Conservation (phyloP, 64 coral and sea anemone species). For the Acropora tenuis region DNA sequence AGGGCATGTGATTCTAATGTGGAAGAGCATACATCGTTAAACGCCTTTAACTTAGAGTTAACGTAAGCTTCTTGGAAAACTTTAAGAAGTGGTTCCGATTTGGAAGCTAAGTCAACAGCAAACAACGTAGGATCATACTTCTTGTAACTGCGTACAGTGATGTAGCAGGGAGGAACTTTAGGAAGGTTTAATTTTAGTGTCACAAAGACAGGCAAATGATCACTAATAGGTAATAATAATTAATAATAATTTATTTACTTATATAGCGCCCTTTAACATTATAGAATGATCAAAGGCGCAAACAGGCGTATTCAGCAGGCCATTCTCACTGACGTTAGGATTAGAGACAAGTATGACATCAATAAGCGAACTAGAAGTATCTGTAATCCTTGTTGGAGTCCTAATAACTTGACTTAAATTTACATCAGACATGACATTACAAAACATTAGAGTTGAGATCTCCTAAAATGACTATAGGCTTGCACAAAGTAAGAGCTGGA, state of each 20-base stretch:
- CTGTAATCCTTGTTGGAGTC: constrained; percentile 34
- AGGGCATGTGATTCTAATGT: constrained; percentile 37
- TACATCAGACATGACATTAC: too few species aligned
- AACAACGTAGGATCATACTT: constrained; percentile 25
- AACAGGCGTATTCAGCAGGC: too few species aligned
- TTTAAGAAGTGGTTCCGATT: constrained; percentile 31
- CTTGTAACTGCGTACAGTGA: constrained; percentile 33
- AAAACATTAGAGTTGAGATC: too few species aligned
- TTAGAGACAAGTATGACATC: too few species aligned
- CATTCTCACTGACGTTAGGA: too few species aligned
- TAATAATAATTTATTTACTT: too few species aligned
- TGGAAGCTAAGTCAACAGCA: constrained; percentile 29
- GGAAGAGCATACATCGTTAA: constrained; percentile 9
- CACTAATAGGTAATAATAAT: constrained; percentile 48
- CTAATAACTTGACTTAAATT: constrained; percentile 49
- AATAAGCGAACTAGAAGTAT: background rate
- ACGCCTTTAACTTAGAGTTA: background rate
- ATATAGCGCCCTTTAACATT: too few species aligned
- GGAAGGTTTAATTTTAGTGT: constrained; percentile 47
- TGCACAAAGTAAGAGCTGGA: too few species aligned
- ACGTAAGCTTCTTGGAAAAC: constrained; percentile 8
- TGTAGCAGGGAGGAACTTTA: constrained; percentile 23
- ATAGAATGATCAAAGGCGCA: too few species aligned
- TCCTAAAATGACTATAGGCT: too few species aligned
- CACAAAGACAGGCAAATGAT: constrained; percentile 56